phyloP scores from a whole-genome alignment of 2,888 invertebrate genomes.

The Dastarcus helophoroides region DNA sequence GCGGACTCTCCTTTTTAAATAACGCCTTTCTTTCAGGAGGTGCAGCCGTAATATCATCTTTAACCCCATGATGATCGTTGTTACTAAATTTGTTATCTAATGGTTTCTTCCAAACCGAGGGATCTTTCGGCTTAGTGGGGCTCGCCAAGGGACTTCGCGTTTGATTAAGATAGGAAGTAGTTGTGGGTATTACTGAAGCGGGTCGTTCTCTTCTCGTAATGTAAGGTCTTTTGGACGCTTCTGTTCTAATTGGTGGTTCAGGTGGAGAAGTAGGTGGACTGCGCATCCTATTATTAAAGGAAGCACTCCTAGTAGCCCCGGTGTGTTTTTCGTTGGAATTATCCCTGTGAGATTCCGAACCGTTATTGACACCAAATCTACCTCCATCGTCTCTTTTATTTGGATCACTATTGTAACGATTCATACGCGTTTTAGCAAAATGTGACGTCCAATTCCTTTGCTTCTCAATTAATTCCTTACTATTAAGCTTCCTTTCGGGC shows the following conservation, averaged over 20 bases:
- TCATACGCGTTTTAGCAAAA: conserved; percentile 66
- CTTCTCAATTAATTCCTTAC: conserved; percentile 78
- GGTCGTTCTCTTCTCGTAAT: conserved; percentile 32
- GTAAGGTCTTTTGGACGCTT: conserved; percentile 31
- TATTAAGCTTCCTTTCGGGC: conserved; percentile 70
- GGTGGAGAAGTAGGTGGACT: conserved; percentile 38
- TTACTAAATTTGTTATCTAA: too few species aligned
- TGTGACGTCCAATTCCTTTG: conserved; percentile 89
- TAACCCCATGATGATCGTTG: too few species aligned
- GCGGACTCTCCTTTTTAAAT: too few species aligned
- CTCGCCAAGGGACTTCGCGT: conserved; percentile 7
- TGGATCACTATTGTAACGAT: conserved; percentile 51
- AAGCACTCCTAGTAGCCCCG: conserved; percentile 42
- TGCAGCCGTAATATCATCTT: too few species aligned
- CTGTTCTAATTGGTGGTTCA: conserved; percentile 37
- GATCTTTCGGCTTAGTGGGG: too few species aligned
- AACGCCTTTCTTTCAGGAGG: too few species aligned
- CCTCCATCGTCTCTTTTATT: conserved; percentile 49
- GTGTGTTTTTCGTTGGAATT: conserved; percentile 6
- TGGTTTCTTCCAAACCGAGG: too few species aligned
- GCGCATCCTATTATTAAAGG: conserved; percentile 41
- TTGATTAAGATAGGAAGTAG: conserved; percentile 14
- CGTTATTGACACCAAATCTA: conserved; percentile 38
- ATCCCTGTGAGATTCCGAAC: conserved; percentile 19
- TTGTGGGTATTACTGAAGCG: conserved; percentile 29